phyloP scores from a whole-genome alignment of 2,797 vertebrate genomes.

The Takifugu rubripes region DNA sequence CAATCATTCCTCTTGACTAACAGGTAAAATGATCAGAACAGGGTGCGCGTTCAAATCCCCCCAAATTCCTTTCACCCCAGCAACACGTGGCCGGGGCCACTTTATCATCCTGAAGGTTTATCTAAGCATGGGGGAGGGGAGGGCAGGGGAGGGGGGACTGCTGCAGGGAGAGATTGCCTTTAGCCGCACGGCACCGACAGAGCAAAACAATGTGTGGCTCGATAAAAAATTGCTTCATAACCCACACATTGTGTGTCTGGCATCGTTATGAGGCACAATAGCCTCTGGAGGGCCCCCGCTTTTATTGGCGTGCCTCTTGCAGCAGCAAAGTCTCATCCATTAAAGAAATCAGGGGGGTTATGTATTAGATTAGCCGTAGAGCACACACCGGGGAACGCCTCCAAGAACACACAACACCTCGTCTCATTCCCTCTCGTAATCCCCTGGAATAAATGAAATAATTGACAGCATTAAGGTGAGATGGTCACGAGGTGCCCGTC shows the following conservation, averaged over 20 bases:
- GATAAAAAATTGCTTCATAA: constrained; percentile 80
- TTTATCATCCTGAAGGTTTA: constrained; percentile 69
- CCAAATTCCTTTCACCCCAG: constrained; percentile 42
- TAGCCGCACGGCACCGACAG: constrained; percentile 63
- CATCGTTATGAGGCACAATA: constrained; percentile 78
- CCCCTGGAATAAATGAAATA: constrained; percentile 68
- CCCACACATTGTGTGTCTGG: constrained; percentile 76
- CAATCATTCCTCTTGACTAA: background rate
- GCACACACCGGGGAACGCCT: constrained; percentile 57
- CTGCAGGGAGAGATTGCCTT: constrained; percentile 71
- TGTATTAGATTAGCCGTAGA: constrained; percentile 79
- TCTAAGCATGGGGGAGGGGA: constrained; percentile 59
- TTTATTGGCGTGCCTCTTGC: constrained; percentile 77
- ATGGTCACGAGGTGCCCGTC: constrained; percentile 64
- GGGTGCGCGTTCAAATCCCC: constrained; percentile 27
- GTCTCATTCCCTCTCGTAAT: constrained; percentile 64
- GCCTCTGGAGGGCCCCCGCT: constrained; percentile 70
- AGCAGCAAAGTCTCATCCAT: constrained; percentile 76
- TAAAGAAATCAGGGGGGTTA: constrained; percentile 79
- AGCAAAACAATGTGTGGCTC: constrained; percentile 74
- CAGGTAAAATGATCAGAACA: constrained; percentile 4
- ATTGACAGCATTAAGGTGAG: constrained; percentile 70
- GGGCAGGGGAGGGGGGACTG: constrained; percentile 9
- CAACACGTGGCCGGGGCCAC: constrained; percentile 54
- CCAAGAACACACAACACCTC: constrained; percentile 59